These are phyloP conservation scores for Cyprinodon tularosa DNA, from an alignment of 2,113 vertebrate species.

Conservation along the genomic window DNA sequence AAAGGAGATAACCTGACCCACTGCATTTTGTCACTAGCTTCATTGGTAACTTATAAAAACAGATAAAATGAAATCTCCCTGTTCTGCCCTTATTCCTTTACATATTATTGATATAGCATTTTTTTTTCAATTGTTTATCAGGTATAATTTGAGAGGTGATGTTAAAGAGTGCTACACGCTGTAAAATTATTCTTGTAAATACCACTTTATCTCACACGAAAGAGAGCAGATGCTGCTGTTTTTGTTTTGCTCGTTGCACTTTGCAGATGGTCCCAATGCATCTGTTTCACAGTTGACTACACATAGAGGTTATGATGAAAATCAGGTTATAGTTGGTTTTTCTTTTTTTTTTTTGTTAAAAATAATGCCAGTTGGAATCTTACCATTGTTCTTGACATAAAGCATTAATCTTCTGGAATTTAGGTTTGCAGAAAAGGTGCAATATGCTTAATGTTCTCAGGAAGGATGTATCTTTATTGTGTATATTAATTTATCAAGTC, in stretches of 20 bases:
- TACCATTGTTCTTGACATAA: neutral
- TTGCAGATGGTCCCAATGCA: slow-evolving; percentile 7
- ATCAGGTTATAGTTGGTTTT: slow-evolving; percentile 4
- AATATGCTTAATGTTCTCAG: neutral
- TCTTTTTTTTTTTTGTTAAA: neutral
- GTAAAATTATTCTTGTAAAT: neutral
- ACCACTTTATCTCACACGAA: slow-evolving; percentile 1
- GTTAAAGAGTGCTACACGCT: neutral
- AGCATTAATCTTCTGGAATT: neutral
- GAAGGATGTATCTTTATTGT: neutral
- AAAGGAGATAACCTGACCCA: too few relatives aligned
- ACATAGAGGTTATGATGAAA: slow-evolving; percentile 9
- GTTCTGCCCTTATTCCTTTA: neutral
- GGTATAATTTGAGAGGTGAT: neutral
- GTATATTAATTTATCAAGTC: neutral
- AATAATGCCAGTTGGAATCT: neutral
- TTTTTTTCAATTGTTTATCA: neutral
- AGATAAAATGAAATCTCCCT: too few relatives aligned
- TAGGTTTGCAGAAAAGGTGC: neutral
- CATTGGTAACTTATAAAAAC: too few relatives aligned
- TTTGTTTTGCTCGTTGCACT: neutral
- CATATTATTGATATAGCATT: neutral
- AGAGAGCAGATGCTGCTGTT: neutral
- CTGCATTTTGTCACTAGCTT: too few relatives aligned
- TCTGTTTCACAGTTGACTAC: slow-evolving; percentile 18